phyloP scores from a whole-genome alignment of 1,140 invertebrate genomes.

The Chrysoperla carnea region DNA sequence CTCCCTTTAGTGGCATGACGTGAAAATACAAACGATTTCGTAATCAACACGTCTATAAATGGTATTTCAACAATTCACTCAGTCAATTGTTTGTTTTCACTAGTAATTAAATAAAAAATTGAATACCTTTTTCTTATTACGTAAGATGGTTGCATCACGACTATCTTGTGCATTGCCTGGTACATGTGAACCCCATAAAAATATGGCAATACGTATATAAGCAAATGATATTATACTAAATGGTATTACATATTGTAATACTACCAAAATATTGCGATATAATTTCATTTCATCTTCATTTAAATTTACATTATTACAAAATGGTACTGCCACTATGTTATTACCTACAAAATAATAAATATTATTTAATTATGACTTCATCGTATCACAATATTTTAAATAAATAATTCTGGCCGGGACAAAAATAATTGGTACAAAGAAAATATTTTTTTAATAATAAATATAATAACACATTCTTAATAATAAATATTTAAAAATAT shows the following conservation, averaged over 20 bases:
- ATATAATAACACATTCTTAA: too few relatives aligned
- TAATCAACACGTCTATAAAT: too few relatives aligned
- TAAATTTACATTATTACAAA: conserved; percentile 36
- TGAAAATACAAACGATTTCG: too few relatives aligned
- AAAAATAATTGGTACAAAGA: too few relatives aligned
- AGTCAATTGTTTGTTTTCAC: too few relatives aligned
- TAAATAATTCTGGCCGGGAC: too few relatives aligned
- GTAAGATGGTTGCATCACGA: conserved; percentile 53
- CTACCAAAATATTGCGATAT: conserved; percentile 35
- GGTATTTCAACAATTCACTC: too few relatives aligned
- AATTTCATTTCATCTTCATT: conserved; percentile 30
- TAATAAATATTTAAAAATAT: too few relatives aligned
- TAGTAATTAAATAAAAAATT: too few relatives aligned
- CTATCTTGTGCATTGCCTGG: conserved; percentile 58
- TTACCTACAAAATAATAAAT: conserved; percentile 10
- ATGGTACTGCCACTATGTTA: conserved; percentile 23
- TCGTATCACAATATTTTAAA: too few relatives aligned
- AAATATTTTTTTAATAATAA: too few relatives aligned
- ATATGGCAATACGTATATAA: conserved; percentile 57
- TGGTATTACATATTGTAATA: conserved; percentile 56
- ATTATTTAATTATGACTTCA: conserved; percentile 6
- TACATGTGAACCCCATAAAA: conserved; percentile 53
- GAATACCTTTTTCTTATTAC: conserved; percentile 64
- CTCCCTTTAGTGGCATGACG: too few relatives aligned
- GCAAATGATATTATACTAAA: conserved; percentile 59